A percentile compares a stretch with the other conserved stretches of the same genome.
Conservation (phyloP, 2,113 vertebrate species). For the Oreotrochilus melanogaster region DNA sequence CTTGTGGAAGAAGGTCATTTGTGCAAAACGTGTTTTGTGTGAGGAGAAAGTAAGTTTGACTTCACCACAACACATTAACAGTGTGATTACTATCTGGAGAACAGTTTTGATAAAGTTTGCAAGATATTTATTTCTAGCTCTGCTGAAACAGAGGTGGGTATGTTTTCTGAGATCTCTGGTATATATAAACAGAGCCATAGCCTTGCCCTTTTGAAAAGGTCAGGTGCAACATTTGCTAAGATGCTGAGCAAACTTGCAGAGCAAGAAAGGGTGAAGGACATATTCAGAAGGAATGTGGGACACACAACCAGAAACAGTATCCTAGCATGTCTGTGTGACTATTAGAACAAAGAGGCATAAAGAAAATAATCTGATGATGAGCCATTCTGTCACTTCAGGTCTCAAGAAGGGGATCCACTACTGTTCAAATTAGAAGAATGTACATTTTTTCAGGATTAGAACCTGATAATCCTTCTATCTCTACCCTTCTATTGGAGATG, state of each 20-base stretch:
- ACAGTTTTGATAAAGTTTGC: background rate
- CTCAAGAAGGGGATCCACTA: background rate
- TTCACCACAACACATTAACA: background rate
- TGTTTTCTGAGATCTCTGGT: background rate
- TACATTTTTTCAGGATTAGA: background rate
- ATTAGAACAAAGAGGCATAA: background rate
- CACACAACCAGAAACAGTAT: background rate
- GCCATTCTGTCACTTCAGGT: background rate
- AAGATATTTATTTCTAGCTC: background rate
- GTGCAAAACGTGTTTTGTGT: background rate
- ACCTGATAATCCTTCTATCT: background rate
- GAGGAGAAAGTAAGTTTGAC: background rate
- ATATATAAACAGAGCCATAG: background rate
- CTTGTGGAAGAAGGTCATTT: background rate
- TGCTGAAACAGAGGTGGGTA: background rate
- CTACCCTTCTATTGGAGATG: background rate
- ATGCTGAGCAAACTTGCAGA: background rate
- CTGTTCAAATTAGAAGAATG: background rate
- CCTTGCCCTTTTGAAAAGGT: constrained; percentile 29
- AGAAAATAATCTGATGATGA: background rate
- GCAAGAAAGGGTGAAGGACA: background rate
- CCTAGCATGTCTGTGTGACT: background rate
- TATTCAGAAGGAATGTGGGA: background rate
- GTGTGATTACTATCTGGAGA: background rate
- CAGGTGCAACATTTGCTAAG: background rate